phyloP scores from a whole-genome alignment of 2,113 vertebrate genomes.

The Anas platyrhynchos region DNA sequence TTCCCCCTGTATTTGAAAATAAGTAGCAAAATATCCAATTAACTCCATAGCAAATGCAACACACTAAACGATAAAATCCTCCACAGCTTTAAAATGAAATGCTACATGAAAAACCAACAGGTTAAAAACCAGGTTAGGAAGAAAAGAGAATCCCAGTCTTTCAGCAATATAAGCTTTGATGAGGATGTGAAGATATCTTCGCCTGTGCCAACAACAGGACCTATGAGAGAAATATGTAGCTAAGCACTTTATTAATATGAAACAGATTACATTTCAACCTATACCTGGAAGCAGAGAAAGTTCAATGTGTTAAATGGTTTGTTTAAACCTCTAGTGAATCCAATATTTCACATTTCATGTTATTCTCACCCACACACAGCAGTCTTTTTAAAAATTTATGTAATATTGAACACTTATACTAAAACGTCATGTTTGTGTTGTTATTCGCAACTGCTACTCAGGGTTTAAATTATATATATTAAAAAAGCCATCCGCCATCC shows the following conservation, averaged over 20 bases:
- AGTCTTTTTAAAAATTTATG: neutral
- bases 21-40: neutral
- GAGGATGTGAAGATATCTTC: neutral
- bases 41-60: neutral
- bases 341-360: neutral
- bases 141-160: neutral
- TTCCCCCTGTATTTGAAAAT: neutral
- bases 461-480: neutral
- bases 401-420: neutral
- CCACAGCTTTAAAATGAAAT: neutral
- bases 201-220: neutral
- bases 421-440: neutral
- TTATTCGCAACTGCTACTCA: neutral
- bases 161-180: neutral
- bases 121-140: neutral
- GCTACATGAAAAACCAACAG: neutral
- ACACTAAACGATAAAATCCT: neutral
- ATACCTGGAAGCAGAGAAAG: neutral
- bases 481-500: neutral
- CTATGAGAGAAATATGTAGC: neutral
- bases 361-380: neutral
- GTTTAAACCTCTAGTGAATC: neutral
- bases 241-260: neutral
- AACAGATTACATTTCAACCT: neutral
- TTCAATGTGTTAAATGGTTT: neutral